A percentile compares a stretch with the other conserved stretches of the same genome.
These are phyloP conservation scores for Karalla daura DNA, from an alignment of 2,797 vertebrate genomes.

Conservation along the genomic window DNA sequence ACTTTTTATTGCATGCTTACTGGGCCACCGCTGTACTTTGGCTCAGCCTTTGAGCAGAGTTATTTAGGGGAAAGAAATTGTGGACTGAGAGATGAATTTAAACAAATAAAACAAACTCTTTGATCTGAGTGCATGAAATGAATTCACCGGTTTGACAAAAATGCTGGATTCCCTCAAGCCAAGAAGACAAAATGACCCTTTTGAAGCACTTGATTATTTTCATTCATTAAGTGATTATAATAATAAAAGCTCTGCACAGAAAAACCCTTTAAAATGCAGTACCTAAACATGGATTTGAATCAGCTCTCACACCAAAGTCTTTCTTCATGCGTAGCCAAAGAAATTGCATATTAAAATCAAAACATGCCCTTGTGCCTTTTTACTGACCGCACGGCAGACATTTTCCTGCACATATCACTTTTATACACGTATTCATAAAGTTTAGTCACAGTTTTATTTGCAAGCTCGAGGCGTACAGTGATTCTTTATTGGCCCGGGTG, in stretches of 20 bases:
- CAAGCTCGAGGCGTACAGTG: neutral
- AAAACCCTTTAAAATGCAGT: no score
- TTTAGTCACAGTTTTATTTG: neutral
- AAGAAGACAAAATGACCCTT: neutral
- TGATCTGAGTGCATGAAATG: neutral
- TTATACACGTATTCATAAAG: neutral
- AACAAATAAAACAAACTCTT: conserved; percentile 38
- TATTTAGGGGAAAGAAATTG: conserved; percentile 26
- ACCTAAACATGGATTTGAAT: no score
- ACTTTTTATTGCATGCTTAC: conserved; percentile 41
- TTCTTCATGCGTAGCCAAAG: neutral
- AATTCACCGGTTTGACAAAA: neutral
- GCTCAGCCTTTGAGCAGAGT: conserved; percentile 13
- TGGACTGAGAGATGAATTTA: conserved; percentile 43
- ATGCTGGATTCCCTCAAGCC: neutral
- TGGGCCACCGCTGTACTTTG: conserved; percentile 43
- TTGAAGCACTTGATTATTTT: neutral
- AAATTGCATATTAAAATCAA: neutral
- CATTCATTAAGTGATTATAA: neutral
- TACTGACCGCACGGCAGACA: neutral
- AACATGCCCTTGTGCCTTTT: neutral
- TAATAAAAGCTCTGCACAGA: neutral
- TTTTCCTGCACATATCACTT: neutral
- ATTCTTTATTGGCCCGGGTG: neutral
- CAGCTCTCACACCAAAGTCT: neutral